Evolutionary conservation across 1,140 invertebrate species (phyloP).

Genomic region (Spodoptera frugiperda): DNA sequence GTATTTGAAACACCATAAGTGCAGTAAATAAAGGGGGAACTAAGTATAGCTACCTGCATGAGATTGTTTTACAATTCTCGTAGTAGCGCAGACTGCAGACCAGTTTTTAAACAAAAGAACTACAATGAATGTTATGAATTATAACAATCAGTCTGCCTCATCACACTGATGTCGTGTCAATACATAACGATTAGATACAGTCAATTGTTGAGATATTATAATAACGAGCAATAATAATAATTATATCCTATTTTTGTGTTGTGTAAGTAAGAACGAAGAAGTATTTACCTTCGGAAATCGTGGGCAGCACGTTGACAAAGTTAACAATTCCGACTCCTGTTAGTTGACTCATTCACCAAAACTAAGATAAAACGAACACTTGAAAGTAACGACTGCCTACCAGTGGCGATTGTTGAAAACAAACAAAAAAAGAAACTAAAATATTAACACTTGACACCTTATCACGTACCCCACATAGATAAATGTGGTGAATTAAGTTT

Average conservation of each 20-base stretch:
- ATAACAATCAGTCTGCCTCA: conserved; percentile 38
- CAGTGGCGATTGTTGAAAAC: conserved; percentile 55
- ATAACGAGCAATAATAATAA: background rate
- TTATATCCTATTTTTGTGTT: background rate
- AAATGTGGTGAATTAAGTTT: conserved; percentile 63
- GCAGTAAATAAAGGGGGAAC: conserved; percentile 45
- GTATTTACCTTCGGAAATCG: conserved; percentile 80
- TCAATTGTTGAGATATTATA: conserved; percentile 16
- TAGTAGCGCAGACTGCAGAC: conserved; percentile 28
- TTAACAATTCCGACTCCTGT: conserved; percentile 84
- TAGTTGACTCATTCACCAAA: conserved; percentile 84
- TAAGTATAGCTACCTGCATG: conserved; percentile 25
- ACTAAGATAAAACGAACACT: conserved; percentile 67
- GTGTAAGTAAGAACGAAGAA: background rate
- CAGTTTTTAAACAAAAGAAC: conserved; percentile 44
- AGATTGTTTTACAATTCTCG: conserved; percentile 42
- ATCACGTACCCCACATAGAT: conserved; percentile 80
- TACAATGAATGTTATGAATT: conserved; percentile 45
- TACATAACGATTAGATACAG: conserved; percentile 14
- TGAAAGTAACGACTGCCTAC: conserved; percentile 60
- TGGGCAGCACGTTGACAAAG: conserved; percentile 83
- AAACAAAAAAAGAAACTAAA: conserved; percentile 63
- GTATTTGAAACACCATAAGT: conserved; percentile 62
- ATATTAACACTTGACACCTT: conserved; percentile 69
- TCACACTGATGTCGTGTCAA: conserved; percentile 28